A percentile compares a stretch with the other conserved stretches of the same genome.
These are phyloP conservation scores for Dioctria linearis DNA, from an alignment of 2,888 invertebrate genomes.

Conservation along the genomic window DNA sequence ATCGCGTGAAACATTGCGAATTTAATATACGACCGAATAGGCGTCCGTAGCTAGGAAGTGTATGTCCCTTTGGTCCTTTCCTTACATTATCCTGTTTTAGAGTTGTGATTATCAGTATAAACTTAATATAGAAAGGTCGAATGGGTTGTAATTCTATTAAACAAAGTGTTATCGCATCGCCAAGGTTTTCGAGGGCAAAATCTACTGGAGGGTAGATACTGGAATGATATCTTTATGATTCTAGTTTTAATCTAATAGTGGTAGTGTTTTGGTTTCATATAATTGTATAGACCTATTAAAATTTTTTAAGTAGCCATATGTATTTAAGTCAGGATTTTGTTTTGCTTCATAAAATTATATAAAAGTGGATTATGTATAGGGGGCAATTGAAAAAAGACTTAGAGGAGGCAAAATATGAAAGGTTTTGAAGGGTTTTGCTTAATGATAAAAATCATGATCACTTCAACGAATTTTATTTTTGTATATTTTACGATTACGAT, in stretches of 20 bases:
- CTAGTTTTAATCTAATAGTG: background rate
- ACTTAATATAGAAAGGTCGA: slow-evolving; percentile 38
- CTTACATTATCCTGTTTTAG: slow-evolving; percentile 32
- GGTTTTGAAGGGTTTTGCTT: too few relatives aligned
- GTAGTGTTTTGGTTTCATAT: too few relatives aligned
- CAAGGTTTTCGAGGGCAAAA: slow-evolving; percentile 26
- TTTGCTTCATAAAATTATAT: too few relatives aligned
- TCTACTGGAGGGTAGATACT: background rate
- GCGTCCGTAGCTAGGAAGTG: slow-evolving; percentile 1
- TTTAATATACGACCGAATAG: slow-evolving; percentile 46
- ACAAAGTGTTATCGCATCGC: slow-evolving; percentile 40
- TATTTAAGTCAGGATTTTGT: too few relatives aligned
- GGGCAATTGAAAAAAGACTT: too few relatives aligned
- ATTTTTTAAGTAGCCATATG: too few relatives aligned
- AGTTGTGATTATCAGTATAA: slow-evolving; percentile 37
- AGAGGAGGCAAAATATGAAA: too few relatives aligned
- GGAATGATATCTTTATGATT: slow-evolving; percentile 36
- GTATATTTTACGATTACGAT: too few relatives aligned
- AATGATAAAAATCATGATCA: too few relatives aligned
- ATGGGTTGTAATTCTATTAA: slow-evolving; percentile 50
- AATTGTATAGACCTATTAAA: too few relatives aligned
- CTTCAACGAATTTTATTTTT: too few relatives aligned
- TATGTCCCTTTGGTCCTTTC: slow-evolving; percentile 40
- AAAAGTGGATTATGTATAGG: too few relatives aligned
- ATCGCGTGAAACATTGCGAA: slow-evolving; percentile 53